Base-by-base conservation (phyloP, 2,113 vertebrate genomes). In the Passer montanus region DNA sequence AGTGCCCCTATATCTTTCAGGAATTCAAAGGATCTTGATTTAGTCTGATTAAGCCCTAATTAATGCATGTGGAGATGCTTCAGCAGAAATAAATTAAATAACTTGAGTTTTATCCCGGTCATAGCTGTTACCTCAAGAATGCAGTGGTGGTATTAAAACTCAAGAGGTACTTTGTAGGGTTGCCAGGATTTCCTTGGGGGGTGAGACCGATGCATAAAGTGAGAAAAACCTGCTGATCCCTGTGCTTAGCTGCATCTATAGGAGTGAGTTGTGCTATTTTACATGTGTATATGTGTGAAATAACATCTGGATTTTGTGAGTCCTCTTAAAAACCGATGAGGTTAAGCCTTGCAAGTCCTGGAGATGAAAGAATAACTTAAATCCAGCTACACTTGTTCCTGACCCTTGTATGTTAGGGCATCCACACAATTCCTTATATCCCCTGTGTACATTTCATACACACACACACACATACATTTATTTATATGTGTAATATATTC, bases 201-300 rank as follows among this genome's bases (percentile, higher is more conserved):
- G 47, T 33, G 52, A 91, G 73, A 87, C 69, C 66, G 52, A n/a
- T 11, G 60, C 37, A 64, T 92, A 72, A 91, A 84, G 89, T 82
- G 94, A 93, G 91, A 87, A 95, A 92, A 95, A 79, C 76, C 83
- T 87, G 77, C 91, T 94, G 86, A 84, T 96, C 73, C 91, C 87
- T 94, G 66, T 90, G 86, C 77, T 95, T 86, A 94, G 68, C 39
- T 76, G 64, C 89, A 95, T 90, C 92, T 87, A 0, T 31, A 39
- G 72, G 95, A 64, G 53, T 87, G 81, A 77, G 15, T 23, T 89
- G 76, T 70, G 83, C 67, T 84, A 35, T 90, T 84, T 92, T 70
- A 70, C 58, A 50, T 5, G 13, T 80, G 22, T 52, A 20, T 64
- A 39, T 89, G 67, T 94, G 81, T 85, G 82, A 93, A 95, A 78